phyloP scores from a whole-genome alignment of 2,113 vertebrate genomes.

The Spea bombifrons region DNA sequence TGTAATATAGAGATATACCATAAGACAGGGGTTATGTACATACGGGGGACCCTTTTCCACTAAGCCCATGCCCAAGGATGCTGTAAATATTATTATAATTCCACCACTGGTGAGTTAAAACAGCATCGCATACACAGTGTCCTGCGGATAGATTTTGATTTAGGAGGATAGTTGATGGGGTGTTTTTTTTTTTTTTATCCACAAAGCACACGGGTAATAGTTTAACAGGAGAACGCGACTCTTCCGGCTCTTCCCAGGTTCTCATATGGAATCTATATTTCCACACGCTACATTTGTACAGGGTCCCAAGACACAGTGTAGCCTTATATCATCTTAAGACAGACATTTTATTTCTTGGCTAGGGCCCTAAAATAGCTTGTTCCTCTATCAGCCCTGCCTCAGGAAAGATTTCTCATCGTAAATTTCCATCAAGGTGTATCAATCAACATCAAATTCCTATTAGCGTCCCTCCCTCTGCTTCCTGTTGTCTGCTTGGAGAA shows the following conservation, averaged over 20 bases:
- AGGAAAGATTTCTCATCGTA: constrained; percentile 49
- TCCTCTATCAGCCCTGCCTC: constrained; percentile 38
- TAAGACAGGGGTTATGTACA: too few species aligned
- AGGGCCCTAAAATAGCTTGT: constrained; percentile 12
- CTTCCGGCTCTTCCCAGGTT: constrained; percentile 34
- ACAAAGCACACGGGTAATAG: constrained; percentile 50
- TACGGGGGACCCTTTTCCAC: too few species aligned
- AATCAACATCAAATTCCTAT: constrained; percentile 71
- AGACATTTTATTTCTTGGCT: constrained; percentile 42
- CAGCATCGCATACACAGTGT: too few species aligned
- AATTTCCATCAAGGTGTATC: constrained; percentile 68
- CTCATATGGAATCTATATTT: constrained; percentile 53
- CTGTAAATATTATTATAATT: too few species aligned
- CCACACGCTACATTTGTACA: constrained; percentile 47
- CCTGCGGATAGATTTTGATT: too few species aligned
- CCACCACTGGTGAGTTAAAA: too few species aligned
- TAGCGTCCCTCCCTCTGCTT: constrained; percentile 68
- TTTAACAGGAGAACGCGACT: constrained; percentile 49
- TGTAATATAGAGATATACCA: too few species aligned
- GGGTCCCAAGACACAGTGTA: constrained; percentile 54
- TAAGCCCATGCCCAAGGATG: too few species aligned
- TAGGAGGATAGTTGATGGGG: too few species aligned
- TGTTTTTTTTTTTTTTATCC: constrained; percentile 58
- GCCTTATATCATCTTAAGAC: constrained; percentile 63
- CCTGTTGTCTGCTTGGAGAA: constrained; percentile 23